Base-by-base conservation (phyloP, 2,888 invertebrate species). In the Philaethria dido region DNA sequence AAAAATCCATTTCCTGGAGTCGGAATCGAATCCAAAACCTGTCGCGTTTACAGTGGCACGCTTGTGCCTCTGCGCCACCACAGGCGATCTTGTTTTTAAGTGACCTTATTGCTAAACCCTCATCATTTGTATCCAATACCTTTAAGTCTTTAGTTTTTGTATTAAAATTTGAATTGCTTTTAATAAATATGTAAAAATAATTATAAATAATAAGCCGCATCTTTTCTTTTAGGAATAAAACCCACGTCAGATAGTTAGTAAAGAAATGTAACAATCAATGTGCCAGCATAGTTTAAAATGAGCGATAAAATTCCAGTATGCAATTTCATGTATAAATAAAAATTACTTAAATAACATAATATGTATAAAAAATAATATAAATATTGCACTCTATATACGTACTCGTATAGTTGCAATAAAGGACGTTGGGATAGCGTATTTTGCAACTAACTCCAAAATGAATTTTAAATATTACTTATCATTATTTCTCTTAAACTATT, bases 241-340 rank as follows among this genome's bases (percentile, higher is more conserved):
- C 2, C 2, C 44, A 16, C 2, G 6, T 8, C 3, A 42, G 8
- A 16, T 16, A 44, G 16, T 16, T 44, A 44, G 25, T 50, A 3
- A 50, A 22, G 14, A 22, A 13, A 22, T 48, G 22, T 29, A n/a
- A n/a, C n/a, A n/a, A 68, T 13, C 36, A 63, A 67, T 71, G 54
- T 42, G 22, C 69, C 68, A 67, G 59, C 68, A 71, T 72, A 8
- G 44, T 69, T 72, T 69, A 60, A 66, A 71, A 64, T 61, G 47
- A 48, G 9, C 11, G 66, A 66, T 70, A 59, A 70, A 64, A 57
- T 64, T 64, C 62, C 62, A 50, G 42, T 14, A 57, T 44, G 55
- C 55, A 25, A 25, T 44, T 16, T 44, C 5, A 44, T 16, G 44
- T 16, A 16, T 16, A 1, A 16, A 16, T 44, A 16, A 44, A 16